phyloP scores from a whole-genome alignment of 1,140 invertebrate species.

The Cecropterus lyciades region DNA sequence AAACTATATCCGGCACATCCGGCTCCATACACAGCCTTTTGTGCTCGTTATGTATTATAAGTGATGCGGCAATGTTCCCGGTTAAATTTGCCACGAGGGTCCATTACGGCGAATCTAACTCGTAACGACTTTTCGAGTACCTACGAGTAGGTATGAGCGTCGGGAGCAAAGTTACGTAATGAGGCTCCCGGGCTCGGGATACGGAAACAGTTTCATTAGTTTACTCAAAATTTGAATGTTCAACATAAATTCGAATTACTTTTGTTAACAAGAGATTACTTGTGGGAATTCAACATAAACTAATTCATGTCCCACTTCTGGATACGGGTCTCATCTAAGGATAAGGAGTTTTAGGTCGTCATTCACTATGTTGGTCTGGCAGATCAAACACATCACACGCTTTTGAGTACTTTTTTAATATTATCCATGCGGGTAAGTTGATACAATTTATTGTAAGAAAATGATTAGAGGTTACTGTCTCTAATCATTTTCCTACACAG shows the following conservation, averaged over 20 bases:
- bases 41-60: constrained; percentile 70
- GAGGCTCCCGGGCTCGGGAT: constrained; percentile 33
- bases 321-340: no score
- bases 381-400: no score
- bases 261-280: constrained; percentile 22
- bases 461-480: no score
- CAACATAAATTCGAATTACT: constrained; percentile 36
- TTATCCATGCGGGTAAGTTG: no score
- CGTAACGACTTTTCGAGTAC: constrained; percentile 37
- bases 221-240: constrained; percentile 35
- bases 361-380: no score
- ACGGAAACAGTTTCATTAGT: constrained; percentile 38
- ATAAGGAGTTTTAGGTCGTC: no score
- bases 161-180: constrained; percentile 35
- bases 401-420: no score
- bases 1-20: constrained; percentile 58
- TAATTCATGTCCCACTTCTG: no score
- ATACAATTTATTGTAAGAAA: no score
- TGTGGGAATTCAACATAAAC: no score
- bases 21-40: constrained; percentile 54
- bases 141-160: constrained; percentile 16
- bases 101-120: constrained; percentile 40
- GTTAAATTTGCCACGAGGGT: constrained; percentile 44
- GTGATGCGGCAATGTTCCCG: constrained; percentile 50
- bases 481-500: no score